phyloP scores from a whole-genome alignment of 2,113 vertebrate genomes.

The Chaetodon auriga region DNA sequence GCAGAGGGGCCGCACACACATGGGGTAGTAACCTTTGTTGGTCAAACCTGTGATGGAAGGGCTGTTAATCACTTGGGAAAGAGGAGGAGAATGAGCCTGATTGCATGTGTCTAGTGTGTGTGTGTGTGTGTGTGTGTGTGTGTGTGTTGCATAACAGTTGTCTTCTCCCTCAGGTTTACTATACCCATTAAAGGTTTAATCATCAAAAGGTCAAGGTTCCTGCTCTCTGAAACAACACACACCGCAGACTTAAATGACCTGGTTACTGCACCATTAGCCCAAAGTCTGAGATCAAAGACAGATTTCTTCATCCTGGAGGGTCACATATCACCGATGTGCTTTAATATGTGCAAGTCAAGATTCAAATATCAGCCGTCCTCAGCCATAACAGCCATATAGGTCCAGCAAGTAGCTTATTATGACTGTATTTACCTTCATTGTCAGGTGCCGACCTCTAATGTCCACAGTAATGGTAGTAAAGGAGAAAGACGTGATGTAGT shows the following conservation, averaged over 20 bases:
- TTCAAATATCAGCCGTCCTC: neutral
- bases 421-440: too few species aligned
- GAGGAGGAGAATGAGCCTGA: fast-evolving
- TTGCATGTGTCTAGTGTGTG: neutral
- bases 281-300: neutral
- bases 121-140: neutral
- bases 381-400: too few species aligned
- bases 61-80: neutral
- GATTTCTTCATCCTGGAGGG: neutral
- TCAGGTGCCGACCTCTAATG: too few species aligned
- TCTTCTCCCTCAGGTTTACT: constrained; percentile 22
- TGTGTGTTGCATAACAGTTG: constrained; percentile 17
- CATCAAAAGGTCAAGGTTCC: constrained; percentile 30
- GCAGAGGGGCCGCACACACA: neutral
- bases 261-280: neutral
- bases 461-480: too few species aligned
- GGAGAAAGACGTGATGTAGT: too few species aligned
- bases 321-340: neutral
- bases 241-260: neutral
- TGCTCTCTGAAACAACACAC: constrained; percentile 8
- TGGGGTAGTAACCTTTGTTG: neutral
- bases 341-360: neutral
- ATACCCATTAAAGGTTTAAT: constrained; percentile 32
- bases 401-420: too few species aligned
- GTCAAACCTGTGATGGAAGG: neutral